Percentiles rank a stretch among this genome's conserved stretches.
phyloP scores from a whole-genome alignment of 2,113 vertebrate genomes.

The Callocephalon fimbriatum region DNA sequence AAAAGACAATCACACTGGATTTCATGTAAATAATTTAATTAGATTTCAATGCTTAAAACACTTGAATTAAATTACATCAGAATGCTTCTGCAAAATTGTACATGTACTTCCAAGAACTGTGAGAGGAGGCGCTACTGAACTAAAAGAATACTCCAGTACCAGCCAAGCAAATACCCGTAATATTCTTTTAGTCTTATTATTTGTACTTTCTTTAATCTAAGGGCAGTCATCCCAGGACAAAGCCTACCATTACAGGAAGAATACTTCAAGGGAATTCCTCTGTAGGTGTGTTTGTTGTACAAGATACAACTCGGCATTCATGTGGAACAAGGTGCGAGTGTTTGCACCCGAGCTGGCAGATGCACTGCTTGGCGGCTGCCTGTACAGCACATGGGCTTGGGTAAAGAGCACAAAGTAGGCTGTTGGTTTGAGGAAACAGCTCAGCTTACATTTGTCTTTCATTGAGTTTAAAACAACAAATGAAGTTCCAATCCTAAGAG shows the following conservation, averaged over 20 bases:
- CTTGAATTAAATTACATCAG: slow-evolving; percentile 61
- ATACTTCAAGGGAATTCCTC: neutral
- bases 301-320: neutral
- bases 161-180: slow-evolving; percentile 26
- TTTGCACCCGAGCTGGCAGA: neutral
- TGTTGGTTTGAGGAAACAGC: neutral
- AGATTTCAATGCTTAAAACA: slow-evolving; percentile 55
- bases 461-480: neutral
- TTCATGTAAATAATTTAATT: slow-evolving; percentile 73
- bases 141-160: slow-evolving; percentile 24
- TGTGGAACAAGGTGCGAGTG: neutral
- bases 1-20: neutral
- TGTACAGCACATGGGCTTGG: neutral
- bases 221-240: neutral
- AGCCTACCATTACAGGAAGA: neutral
- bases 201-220: neutral
- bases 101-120: neutral
- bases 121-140: slow-evolving; percentile 3
- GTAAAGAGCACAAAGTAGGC: neutral
- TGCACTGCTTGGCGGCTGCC: neutral
- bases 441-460: neutral
- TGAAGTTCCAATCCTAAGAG: neutral
- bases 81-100: slow-evolving; percentile 57
- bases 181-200: neutral
- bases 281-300: neutral